Evolutionary conservation across 2,888 invertebrate genomes (phyloP).

Genomic region (Teleiodes luculella): DNA sequence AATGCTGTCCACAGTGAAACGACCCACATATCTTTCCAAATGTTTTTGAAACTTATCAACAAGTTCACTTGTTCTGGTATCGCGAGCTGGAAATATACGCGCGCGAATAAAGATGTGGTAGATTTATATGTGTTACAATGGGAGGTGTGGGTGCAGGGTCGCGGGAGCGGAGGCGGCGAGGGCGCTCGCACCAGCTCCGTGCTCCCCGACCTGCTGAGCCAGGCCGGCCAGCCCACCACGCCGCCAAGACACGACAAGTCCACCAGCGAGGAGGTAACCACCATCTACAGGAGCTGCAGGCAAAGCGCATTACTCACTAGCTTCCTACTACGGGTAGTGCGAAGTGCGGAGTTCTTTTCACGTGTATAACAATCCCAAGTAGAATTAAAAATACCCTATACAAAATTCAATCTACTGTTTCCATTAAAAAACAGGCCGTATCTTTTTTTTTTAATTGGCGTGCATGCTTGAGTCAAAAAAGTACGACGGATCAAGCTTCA

Average conservation of each 20-base stretch:
- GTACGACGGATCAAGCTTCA: no score
- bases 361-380: no score
- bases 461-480: no score
- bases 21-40: not conserved
- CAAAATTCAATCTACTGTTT: no score
- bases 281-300: not conserved
- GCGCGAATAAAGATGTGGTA: not conserved
- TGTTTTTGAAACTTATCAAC: not conserved
- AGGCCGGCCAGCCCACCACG: conserved; percentile 89
- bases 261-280: conserved; percentile 93
- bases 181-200: conserved; percentile 94
- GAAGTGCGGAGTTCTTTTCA: no score
- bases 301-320: no score
- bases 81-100: no score
- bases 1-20: not conserved
- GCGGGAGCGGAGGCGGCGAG: conserved; percentile 74
- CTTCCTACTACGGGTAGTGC: no score
- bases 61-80: not conserved
- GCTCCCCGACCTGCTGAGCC: conserved; percentile 95
- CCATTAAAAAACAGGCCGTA: no score
- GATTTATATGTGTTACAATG: not conserved
- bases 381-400: no score
- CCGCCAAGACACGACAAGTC: conserved; percentile 95
- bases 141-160: conserved; percentile 43
- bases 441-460: no score